Conservation (phyloP, 2,888 invertebrate species). For the Synanthedon tipuliformis region DNA sequence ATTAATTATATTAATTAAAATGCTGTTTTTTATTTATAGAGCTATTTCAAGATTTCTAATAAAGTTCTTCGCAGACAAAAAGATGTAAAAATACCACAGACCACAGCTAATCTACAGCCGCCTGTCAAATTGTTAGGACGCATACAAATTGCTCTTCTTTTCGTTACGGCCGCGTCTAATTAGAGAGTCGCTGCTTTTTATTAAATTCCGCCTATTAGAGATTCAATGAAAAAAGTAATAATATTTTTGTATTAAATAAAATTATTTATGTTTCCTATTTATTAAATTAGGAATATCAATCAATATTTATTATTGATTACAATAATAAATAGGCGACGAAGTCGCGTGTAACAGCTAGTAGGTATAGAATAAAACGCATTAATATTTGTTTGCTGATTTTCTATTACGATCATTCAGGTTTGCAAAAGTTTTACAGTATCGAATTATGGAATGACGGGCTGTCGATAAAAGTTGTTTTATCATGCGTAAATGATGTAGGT, state of each 20-base stretch:
- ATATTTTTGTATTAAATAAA: background rate
- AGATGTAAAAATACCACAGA: background rate
- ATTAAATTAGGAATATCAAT: too few relatives aligned
- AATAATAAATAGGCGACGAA: too few relatives aligned
- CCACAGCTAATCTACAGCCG: background rate
- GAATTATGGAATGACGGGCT: background rate
- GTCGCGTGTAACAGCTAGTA: background rate
- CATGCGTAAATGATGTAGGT: conserved; percentile 3
- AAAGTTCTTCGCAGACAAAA: background rate
- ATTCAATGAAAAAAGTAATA: background rate
- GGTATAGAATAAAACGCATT: too few relatives aligned
- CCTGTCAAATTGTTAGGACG: conserved; percentile 8
- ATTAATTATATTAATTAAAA: too few relatives aligned
- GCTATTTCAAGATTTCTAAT: background rate
- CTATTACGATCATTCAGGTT: too few relatives aligned
- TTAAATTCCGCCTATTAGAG: background rate
- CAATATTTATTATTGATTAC: too few relatives aligned
- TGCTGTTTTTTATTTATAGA: too few relatives aligned
- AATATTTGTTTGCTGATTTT: too few relatives aligned
- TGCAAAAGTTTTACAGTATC: background rate
- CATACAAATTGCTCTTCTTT: conserved; percentile 8
- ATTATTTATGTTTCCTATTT: background rate
- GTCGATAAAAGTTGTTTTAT: conserved; percentile 1
- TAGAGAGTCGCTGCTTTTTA: background rate
- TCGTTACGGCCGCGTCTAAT: conserved; percentile 4